Evolutionary conservation across 2,113 vertebrate genomes (phyloP).

Genomic region (Centropristis striata): DNA sequence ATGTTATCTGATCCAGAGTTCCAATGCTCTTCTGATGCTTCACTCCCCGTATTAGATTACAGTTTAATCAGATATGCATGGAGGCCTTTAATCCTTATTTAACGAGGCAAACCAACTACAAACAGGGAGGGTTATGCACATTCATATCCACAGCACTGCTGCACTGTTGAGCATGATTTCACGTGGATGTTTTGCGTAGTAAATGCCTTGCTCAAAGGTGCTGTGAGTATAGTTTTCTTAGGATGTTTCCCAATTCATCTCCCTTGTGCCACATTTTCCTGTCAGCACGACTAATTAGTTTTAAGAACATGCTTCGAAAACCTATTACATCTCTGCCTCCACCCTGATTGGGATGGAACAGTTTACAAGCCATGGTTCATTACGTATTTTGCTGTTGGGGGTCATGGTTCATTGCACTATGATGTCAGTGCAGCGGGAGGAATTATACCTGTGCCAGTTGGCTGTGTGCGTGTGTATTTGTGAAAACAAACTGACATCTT

Average conservation of each 20-base stretch:
- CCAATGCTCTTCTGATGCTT: slow-evolving; percentile 27
- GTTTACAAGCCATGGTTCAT: slow-evolving; percentile 57
- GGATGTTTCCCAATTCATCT: slow-evolving; percentile 35
- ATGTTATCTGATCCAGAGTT: slow-evolving; percentile 49
- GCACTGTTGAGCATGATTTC: not conserved
- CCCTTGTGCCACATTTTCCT: slow-evolving; percentile 35
- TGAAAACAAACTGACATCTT: not conserved
- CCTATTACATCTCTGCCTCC: slow-evolving; percentile 16
- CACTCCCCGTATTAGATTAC: slow-evolving; percentile 40
- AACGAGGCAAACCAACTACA: slow-evolving; percentile 16
- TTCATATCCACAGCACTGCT: not conserved
- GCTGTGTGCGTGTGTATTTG: not conserved
- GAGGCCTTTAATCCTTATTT: slow-evolving; percentile 47
- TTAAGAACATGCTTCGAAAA: slow-evolving; percentile 35
- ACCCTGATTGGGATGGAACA: slow-evolving; percentile 30
- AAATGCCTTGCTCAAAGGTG: slow-evolving; percentile 9
- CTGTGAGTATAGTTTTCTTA: not conserved
- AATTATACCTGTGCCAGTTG: not conserved
- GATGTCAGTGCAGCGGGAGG: not conserved
- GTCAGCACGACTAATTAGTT: slow-evolving; percentile 44
- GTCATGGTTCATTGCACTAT: slow-evolving; percentile 36
- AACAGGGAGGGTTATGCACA: not conserved
- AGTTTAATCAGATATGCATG: slow-evolving; percentile 45
- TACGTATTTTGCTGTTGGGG: slow-evolving; percentile 23
- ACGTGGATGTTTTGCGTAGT: not conserved